These are phyloP conservation scores for Oriolus oriolus DNA, from an alignment of 2,113 vertebrate species.

Conservation along the genomic window DNA sequence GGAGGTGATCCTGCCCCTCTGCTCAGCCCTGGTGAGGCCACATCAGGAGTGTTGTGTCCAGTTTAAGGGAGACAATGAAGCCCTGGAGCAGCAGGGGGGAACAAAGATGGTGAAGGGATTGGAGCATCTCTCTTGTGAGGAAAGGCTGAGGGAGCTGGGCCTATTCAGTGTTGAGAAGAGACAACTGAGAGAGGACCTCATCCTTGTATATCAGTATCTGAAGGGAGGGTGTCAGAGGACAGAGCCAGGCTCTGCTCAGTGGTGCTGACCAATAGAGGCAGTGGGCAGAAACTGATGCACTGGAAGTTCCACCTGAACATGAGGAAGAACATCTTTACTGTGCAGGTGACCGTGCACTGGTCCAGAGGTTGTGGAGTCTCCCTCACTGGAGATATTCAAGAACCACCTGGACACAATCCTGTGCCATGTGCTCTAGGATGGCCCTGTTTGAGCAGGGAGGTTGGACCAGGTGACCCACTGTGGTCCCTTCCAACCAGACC, in stretches of 20 bases:
- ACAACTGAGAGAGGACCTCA: background rate
- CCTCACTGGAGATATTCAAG: background rate
- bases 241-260: background rate
- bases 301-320: background rate
- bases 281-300: background rate
- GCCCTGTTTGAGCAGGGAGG: background rate
- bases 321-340: background rate
- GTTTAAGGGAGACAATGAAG: background rate
- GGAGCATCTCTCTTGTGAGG: background rate
- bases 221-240: background rate
- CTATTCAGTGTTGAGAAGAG: rapidly evolving
- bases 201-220: rapidly evolving
- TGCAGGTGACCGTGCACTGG: rapidly evolving
- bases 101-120: background rate
- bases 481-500: background rate
- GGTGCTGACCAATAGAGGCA: rapidly evolving
- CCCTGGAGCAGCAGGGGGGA: background rate
- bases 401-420: background rate
- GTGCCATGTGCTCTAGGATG: background rate
- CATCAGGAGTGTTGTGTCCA: no score
- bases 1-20: background rate
- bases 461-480: background rate
- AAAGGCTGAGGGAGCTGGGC: background rate
- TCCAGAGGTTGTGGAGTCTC: background rate
- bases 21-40: background rate